Evolutionary conservation across 2,888 invertebrate species (phyloP).

Genomic region (Eupithecia abbreviata): DNA sequence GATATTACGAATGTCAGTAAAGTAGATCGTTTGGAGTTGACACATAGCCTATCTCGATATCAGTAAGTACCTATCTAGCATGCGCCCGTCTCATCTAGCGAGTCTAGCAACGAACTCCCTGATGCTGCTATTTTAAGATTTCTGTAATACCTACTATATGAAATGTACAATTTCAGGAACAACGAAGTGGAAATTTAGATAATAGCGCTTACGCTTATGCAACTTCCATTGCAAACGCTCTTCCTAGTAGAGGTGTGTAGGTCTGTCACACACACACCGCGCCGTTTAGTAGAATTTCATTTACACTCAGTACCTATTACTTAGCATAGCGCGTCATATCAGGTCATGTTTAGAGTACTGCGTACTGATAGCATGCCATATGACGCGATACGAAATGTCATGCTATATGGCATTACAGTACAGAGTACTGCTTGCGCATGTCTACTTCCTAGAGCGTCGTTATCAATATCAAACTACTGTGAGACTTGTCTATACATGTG

Average conservation of each 20-base stretch:
- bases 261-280: too few relatives aligned
- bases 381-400: too few relatives aligned
- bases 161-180: background rate
- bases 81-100: background rate
- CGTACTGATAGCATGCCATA: too few relatives aligned
- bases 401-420: too few relatives aligned
- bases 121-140: background rate
- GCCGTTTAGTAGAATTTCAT: too few relatives aligned
- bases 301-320: too few relatives aligned
- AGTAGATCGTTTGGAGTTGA: conserved; percentile 29
- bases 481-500: background rate
- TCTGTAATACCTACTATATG: background rate
- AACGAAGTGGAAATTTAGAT: background rate
- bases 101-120: background rate
- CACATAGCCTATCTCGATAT: conserved; percentile 63
- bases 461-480: background rate
- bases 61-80: conserved; percentile 17
- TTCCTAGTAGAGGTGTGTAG: too few relatives aligned
- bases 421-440: too few relatives aligned
- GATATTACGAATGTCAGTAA: conserved; percentile 20
- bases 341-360: too few relatives aligned
- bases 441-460: too few relatives aligned
- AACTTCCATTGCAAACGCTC: background rate
- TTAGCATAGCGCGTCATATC: too few relatives aligned
- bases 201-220: background rate